Percentiles rank a stretch among this genome's conserved stretches.
Evolutionary conservation across 2,888 invertebrate species (phyloP).

Genomic region (Nezara viridula): DNA sequence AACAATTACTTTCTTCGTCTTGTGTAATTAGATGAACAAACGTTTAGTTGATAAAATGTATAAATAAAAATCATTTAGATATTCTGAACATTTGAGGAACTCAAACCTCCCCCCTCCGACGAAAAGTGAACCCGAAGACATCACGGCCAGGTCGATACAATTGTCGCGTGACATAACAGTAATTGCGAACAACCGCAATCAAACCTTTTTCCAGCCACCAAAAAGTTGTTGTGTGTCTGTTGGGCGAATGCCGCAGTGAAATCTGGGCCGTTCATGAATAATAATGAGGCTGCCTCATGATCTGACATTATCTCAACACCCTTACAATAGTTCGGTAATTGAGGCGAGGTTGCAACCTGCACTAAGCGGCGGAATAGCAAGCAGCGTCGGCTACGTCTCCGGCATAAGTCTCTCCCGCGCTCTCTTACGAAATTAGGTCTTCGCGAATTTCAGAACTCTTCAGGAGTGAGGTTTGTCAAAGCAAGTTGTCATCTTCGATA

Average conservation of each 20-base stretch:
- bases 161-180: conserved; percentile 29
- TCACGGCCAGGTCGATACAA: not conserved
- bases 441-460: not conserved
- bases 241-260: not conserved
- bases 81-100: not conserved
- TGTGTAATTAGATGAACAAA: too few relatives aligned
- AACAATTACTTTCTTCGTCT: too few relatives aligned
- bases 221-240: conserved; percentile 1
- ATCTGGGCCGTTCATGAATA: conserved; percentile 30
- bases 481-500: not conserved
- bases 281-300: not conserved
- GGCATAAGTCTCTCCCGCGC: not conserved
- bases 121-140: conserved; percentile 4
- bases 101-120: not conserved
- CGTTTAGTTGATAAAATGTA: too few relatives aligned
- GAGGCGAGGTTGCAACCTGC: not conserved
- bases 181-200: not conserved
- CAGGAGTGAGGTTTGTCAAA: not conserved
- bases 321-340: conserved; percentile 26
- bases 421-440: not conserved
- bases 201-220: not conserved
- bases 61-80: too few relatives aligned
- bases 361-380: not conserved
- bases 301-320: not conserved
- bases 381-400: not conserved